Conservation (phyloP, 2,113 vertebrate species). For the Lampris megalopsis region DNA sequence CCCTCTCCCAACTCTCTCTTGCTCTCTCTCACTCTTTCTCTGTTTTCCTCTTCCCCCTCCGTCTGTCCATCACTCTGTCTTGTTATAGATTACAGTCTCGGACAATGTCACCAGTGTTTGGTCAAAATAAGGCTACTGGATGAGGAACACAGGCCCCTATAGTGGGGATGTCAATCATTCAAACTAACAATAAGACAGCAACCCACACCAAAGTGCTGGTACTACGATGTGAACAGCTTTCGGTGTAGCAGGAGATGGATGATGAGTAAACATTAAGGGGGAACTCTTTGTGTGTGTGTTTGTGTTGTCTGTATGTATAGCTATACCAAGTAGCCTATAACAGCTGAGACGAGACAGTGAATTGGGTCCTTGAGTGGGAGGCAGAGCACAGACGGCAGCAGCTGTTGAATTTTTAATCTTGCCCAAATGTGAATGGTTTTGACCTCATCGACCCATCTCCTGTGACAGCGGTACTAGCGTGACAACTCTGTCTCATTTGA, state of each 20-base stretch:
- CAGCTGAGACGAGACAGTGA: constrained; percentile 32
- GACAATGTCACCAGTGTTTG: constrained; percentile 70
- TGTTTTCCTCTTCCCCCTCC: constrained; percentile 14
- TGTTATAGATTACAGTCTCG: constrained; percentile 26
- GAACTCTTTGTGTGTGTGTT: too few species aligned
- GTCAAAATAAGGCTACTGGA: constrained; percentile 30
- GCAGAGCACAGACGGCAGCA: constrained; percentile 25
- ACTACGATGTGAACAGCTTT: constrained; percentile 25
- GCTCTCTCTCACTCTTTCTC: constrained; percentile 16
- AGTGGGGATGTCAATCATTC: constrained; percentile 48
- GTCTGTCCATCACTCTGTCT: not conserved
- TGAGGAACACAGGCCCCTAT: constrained; percentile 29
- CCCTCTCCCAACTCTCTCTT: not conserved
- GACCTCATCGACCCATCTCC: constrained; percentile 19
- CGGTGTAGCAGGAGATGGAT: not conserved
- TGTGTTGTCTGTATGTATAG: too few species aligned
- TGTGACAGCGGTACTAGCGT: constrained; percentile 35
- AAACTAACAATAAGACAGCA: constrained; percentile 28
- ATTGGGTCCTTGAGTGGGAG: constrained; percentile 70
- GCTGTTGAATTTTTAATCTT: constrained; percentile 70
- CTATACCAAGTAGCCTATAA: constrained; percentile 11
- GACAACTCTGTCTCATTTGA: constrained; percentile 20
- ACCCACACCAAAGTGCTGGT: constrained; percentile 33
- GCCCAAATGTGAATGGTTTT: constrained; percentile 47
- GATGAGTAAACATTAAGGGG: too few species aligned